Conservation (phyloP, 2,888 invertebrate genomes). For the Leptinotarsa juncta region DNA sequence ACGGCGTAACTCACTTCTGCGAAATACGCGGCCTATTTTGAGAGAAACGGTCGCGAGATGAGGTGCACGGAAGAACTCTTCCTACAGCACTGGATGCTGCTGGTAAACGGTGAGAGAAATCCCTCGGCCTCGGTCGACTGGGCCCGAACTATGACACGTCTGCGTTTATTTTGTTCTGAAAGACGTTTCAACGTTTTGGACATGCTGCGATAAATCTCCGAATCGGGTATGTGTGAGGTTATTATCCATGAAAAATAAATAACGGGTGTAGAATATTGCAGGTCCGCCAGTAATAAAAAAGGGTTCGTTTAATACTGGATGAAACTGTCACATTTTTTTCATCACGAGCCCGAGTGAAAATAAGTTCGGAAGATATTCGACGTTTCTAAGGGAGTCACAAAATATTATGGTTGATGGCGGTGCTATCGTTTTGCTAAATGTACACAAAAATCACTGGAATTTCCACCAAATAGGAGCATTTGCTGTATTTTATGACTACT, state of each 20-base stretch:
- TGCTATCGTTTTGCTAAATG: too few relatives aligned
- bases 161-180: conserved; percentile 45
- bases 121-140: conserved; percentile 47
- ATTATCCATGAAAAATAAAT: conserved; percentile 32
- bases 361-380: too few relatives aligned
- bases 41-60: neutral
- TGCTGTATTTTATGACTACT: too few relatives aligned
- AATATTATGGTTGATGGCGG: too few relatives aligned
- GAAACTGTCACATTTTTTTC: too few relatives aligned
- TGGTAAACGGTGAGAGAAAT: conserved; percentile 43
- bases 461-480: too few relatives aligned
- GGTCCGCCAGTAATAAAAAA: neutral
- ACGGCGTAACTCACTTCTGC: neutral
- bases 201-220: conserved; percentile 31
- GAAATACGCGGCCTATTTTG: neutral
- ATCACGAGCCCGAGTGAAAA: too few relatives aligned
- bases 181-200: conserved; percentile 30
- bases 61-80: conserved; percentile 28
- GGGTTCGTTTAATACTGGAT: neutral
- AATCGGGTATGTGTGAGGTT: conserved; percentile 31
- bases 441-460: too few relatives aligned
- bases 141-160: conserved; percentile 50
- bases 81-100: conserved; percentile 51
- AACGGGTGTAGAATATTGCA: neutral
- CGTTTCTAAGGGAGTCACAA: too few relatives aligned